phyloP scores from a whole-genome alignment of 2,797 vertebrate genomes.

The Nyctalus aviator region DNA sequence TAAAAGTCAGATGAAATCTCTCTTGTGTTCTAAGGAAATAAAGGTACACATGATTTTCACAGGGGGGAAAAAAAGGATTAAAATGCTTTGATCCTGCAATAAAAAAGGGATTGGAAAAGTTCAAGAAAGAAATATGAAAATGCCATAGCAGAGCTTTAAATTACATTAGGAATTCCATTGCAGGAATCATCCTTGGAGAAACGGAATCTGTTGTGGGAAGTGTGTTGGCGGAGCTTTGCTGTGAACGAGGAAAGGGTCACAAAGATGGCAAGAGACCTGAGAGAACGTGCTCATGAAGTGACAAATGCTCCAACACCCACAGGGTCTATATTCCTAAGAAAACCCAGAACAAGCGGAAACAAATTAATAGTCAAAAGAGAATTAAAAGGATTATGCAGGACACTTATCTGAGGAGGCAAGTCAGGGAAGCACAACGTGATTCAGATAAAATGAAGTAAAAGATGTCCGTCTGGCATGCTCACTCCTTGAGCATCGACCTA shows the following conservation, averaged over 20 bases:
- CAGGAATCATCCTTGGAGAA: neutral
- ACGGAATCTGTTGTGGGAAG: neutral
- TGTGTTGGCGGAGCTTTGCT: neutral
- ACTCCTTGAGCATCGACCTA: too few relatives aligned
- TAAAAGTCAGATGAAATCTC: neutral
- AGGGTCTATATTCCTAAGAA: neutral
- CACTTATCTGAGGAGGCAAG: neutral
- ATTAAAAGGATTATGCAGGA: neutral
- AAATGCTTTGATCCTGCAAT: constrained; percentile 23
- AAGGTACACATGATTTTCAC: neutral
- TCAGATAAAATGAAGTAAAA: neutral
- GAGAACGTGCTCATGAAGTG: neutral
- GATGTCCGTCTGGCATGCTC: too few relatives aligned
- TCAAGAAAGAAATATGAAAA: constrained; percentile 17
- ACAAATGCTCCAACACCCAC: neutral
- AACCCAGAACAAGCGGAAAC: neutral
- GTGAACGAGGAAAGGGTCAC: neutral
- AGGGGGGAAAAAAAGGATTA: neutral
- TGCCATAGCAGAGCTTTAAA: neutral
- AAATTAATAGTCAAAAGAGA: neutral
- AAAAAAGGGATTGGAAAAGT: neutral
- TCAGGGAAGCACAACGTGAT: neutral
- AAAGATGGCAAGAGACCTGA: neutral
- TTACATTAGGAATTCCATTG: neutral
- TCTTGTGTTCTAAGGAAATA: neutral